Base-by-base conservation (phyloP, 2,797 vertebrate genomes). In the Eulemur coronatus region DNA sequence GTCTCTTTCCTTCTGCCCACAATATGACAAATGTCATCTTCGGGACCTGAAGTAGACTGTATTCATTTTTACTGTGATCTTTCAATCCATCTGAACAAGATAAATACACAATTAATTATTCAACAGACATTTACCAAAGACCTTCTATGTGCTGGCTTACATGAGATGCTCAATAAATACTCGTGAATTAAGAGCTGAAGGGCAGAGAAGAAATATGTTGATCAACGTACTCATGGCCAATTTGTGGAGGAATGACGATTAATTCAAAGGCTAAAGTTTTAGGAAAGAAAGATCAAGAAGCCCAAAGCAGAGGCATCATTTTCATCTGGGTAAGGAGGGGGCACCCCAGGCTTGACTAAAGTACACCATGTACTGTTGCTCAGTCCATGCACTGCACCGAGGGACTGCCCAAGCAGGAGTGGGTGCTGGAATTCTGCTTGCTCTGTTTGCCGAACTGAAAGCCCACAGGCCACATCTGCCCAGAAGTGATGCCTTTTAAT, bases 81-180 rank as follows among this genome's bases (percentile, higher is more conserved):
- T 91, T 92, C 72, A 9, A 65, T 50, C 22, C 9, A 75, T 9
- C 17, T 95, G 88, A 94, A 26, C 22, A 57, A 70, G 50, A 94
- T 41, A 84, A 88, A 75, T n/a, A 41, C 38, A 70, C 28, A 70
- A 52, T 28, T 33, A 82, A 57, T 43, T 57, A 92, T 67, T 82
- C 73, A 86, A 43, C 22, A 80, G 46, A 55, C 48, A 59, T 72
- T 95, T 94, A 67, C 81, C 43, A 35, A 84, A 67, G 80, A 67
- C 61, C 61, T 72, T 92, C 65, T 79, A 5, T 63, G 10, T 50
- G 28, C 14, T 92, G 43, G 33, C 72, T 59, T 43, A 63, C 7
- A 70, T 33, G 43, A 92, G 57, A 28, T 35, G 22, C 48, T 75
- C 22, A 65, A 20, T 65, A 84, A 67, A 72, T 10, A 43, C 84